Percentiles rank a stretch among this genome's conserved stretches.
These are phyloP conservation scores for Xanthorhoe designata DNA, from an alignment of 2,888 invertebrate species.

Conservation along the genomic window DNA sequence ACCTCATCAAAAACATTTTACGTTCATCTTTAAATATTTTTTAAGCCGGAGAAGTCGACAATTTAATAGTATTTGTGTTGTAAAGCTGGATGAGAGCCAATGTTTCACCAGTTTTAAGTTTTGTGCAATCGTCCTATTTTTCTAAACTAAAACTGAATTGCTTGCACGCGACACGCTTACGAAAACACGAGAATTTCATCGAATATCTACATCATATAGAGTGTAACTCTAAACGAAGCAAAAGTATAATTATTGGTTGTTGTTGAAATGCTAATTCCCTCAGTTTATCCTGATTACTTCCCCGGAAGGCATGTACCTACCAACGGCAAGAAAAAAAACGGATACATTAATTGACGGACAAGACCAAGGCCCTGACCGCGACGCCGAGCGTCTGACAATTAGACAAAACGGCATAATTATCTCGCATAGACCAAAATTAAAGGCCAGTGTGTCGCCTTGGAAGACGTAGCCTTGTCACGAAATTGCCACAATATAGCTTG, in stretches of 20 bases:
- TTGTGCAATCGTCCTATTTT: constrained; percentile 85
- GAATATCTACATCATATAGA: constrained; percentile 19
- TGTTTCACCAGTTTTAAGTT: constrained; percentile 74
- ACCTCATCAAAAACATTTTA: constrained; percentile 42
- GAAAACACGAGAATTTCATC: constrained; percentile 42
- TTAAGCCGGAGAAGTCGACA: constrained; percentile 63
- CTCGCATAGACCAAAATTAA: constrained; percentile 45
- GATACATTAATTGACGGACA: constrained; percentile 80
- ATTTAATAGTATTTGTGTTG: constrained; percentile 75
- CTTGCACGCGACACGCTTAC: constrained; percentile 74
- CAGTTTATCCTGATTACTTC: constrained; percentile 69
- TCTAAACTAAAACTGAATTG: constrained; percentile 72
- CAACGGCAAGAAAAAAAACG: constrained; percentile 75
- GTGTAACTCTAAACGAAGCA: no score
- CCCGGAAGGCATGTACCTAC: constrained; percentile 73
- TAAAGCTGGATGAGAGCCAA: constrained; percentile 77
- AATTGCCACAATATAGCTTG: constrained; percentile 45
- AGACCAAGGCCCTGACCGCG: constrained; percentile 74
- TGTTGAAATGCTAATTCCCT: constrained; percentile 59
- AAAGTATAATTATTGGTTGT: no score
- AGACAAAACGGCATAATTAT: constrained; percentile 56
- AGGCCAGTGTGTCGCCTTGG: constrained; percentile 44
- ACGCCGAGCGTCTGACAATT: constrained; percentile 62
- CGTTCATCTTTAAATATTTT: constrained; percentile 53
- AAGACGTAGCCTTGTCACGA: constrained; percentile 54